Conservation (phyloP, 2,113 vertebrate species). For the Bos javanicus region DNA sequence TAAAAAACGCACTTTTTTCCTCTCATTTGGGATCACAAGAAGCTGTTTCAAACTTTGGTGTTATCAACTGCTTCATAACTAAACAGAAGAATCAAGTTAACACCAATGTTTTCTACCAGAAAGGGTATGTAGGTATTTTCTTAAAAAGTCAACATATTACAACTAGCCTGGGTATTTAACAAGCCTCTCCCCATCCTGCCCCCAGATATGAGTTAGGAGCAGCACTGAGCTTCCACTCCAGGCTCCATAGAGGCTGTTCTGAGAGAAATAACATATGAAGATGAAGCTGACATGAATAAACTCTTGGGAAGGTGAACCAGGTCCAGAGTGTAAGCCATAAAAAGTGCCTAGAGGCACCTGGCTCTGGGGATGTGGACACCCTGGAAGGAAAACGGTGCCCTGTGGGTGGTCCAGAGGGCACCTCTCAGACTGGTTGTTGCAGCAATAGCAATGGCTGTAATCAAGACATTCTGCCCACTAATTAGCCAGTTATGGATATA, state of each 20-base stretch:
- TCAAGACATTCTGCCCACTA: not conserved
- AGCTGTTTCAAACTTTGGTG: not conserved
- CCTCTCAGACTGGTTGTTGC: not conserved
- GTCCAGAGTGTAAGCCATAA: not conserved
- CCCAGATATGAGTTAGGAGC: not conserved
- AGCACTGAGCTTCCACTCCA: not conserved
- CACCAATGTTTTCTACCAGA: not conserved
- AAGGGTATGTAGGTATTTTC: not conserved
- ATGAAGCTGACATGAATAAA: not conserved
- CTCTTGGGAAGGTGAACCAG: not conserved
- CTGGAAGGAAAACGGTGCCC: fast-evolving
- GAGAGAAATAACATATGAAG: not conserved
- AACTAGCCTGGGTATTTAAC: not conserved
- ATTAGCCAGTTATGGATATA: not conserved
- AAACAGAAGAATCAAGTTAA: not conserved
- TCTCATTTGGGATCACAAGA: not conserved
- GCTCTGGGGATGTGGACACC: fast-evolving
- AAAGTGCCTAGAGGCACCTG: not conserved
- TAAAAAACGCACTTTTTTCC: not conserved
- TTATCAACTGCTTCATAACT: not conserved
- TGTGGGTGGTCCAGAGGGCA: not conserved
- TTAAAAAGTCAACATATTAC: not conserved
- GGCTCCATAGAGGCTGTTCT: not conserved
- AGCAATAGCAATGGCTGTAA: not conserved
- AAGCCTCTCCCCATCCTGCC: not conserved